These are phyloP conservation scores for Pteronura brasiliensis DNA, from an alignment of 2,113 vertebrate species.

Conservation along the genomic window DNA sequence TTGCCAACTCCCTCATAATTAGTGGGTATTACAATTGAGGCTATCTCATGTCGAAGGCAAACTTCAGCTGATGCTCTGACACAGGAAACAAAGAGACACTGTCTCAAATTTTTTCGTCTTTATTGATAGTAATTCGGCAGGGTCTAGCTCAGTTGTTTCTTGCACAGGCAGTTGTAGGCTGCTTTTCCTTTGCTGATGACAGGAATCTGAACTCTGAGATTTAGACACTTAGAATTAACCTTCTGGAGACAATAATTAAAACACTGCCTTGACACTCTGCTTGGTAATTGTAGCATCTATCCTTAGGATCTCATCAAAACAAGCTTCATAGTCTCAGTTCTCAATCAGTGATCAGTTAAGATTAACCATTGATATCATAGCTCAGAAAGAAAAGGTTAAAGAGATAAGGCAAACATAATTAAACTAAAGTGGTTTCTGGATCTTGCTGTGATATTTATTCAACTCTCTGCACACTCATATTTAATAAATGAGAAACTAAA, in stretches of 20 bases:
- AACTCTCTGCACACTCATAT: background rate
- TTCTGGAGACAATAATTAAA: background rate
- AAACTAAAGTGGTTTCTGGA: background rate
- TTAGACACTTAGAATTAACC: background rate
- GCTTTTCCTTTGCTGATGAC: background rate
- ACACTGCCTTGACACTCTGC: background rate
- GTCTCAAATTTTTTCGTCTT: constrained; percentile 12
- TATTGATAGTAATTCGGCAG: constrained; percentile 37
- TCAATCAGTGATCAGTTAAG: constrained; percentile 28
- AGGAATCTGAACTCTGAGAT: background rate
- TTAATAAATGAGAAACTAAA: background rate
- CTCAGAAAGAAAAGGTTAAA: constrained; percentile 5
- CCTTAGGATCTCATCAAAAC: background rate
- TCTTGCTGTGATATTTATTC: background rate
- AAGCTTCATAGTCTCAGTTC: background rate
- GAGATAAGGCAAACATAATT: background rate
- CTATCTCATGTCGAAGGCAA: constrained; percentile 60
- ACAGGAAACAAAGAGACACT: background rate
- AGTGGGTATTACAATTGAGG: background rate
- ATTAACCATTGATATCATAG: background rate
- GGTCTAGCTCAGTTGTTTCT: constrained; percentile 22
- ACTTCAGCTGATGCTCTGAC: background rate
- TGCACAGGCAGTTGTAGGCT: background rate
- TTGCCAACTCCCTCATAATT: constrained; percentile 47
- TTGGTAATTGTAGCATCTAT: background rate